Evolutionary conservation across 2,113 vertebrate genomes (phyloP), one percentile per base, ranked within the genome.

Genomic region (Carassius carassius): DNA sequence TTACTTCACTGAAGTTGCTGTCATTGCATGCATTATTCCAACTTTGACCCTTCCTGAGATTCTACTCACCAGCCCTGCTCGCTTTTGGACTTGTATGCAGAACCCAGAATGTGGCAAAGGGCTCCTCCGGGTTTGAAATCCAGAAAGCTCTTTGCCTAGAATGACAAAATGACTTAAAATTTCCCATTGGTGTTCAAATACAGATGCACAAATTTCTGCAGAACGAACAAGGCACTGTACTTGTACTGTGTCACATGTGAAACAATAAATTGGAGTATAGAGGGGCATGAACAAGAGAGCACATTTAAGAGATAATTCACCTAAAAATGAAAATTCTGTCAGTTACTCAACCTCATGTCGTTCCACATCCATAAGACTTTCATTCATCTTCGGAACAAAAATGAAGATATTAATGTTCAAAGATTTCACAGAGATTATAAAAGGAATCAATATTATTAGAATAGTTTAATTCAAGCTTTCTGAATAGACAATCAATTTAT

Each of bases 1-100:
- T 44, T 13, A 47, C 6, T 5, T 2, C 3, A 2, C 17, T 70
- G 32, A 69, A 2, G 56, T 9, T 21, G 19, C 0, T 21, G 2
- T 21, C 19, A 58, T 21, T 60, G 56, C 56, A n/a, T 9, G 21
- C 5, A 60, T 37, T n/a, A n/a, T 37, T 21, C 11, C 29, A 35
- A 3, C 6, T 19, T 35, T 6, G 29, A 32, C 12, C 0, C 7
- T 10, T 58, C 7, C 10, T 29, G 25, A 23, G 12, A 17, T 5
- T 51, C 25, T 62, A 96, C 98, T 94, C 93, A 99, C 98, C 98
- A 99, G 83, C 98, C 98, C 91, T 99, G 98, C 77, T 99, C 98
- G 29, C 96, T 99, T 93, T 98, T 98, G 84, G 97, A 99, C 91
- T 99, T 99, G 94, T 99, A 99, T 88, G 97, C 97, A 67, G 98